Evolutionary conservation across 30 jellyfish, hydroid and myxozoan genomes (phyloP).

Genomic region (Hydractinia echinata): DNA sequence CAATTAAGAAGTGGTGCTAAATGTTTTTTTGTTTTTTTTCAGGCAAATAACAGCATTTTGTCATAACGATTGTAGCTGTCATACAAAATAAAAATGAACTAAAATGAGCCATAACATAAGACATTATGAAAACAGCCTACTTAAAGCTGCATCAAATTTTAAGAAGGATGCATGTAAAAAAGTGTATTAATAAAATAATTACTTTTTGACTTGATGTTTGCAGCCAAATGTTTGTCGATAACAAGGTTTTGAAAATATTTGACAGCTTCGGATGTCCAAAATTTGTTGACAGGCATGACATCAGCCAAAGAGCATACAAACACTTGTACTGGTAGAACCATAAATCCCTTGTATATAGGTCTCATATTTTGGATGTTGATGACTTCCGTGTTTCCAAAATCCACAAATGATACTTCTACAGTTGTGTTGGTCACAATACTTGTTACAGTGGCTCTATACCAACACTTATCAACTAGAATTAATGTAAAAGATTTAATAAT

Average conservation of each 20-base stretch:
- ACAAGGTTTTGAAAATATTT: conserved; percentile 45
- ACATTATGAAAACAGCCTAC: too few relatives aligned
- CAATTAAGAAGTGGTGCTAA: too few relatives aligned
- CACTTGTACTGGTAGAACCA: conserved; percentile 72
- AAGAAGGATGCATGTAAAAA: too few relatives aligned
- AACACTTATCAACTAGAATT: conserved; percentile 45
- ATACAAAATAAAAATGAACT: too few relatives aligned
- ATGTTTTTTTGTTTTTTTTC: too few relatives aligned
- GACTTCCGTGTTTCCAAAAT: conserved; percentile 68
- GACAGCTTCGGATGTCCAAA: conserved; percentile 35
- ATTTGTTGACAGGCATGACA: conserved; percentile 34
- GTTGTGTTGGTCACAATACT: conserved; percentile 5
- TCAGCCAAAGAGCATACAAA: conserved; percentile 62
- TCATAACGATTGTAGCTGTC: too few relatives aligned
- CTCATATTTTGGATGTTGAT: conserved; percentile 27
- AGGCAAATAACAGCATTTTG: too few relatives aligned
- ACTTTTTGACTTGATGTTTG: conserved; percentile 52
- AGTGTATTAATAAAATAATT: neutral
- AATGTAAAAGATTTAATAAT: conserved; percentile 15
- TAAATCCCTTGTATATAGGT: conserved; percentile 51
- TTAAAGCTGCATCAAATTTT: too few relatives aligned
- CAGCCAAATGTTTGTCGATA: conserved; percentile 69
- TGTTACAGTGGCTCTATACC: conserved; percentile 70
- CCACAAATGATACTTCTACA: conserved; percentile 59
- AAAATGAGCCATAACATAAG: too few relatives aligned